A percentile compares a stretch with the other conserved stretches of the same genome.
Evolutionary conservation across 2,113 vertebrate species (phyloP).

Genomic region (Hippopotamus amphibius): DNA sequence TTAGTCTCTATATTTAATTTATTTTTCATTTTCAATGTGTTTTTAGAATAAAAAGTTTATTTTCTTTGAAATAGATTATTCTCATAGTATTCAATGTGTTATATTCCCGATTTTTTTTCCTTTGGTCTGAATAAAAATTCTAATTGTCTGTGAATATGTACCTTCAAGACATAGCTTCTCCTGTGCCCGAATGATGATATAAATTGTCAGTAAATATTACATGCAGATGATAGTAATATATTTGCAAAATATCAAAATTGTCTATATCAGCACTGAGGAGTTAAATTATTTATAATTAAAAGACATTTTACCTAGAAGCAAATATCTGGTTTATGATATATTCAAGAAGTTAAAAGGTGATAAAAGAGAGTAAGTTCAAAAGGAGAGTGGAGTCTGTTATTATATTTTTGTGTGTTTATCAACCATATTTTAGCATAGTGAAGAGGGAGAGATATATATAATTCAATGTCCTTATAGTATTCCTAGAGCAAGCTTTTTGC

Average conservation of each 20-base stretch:
- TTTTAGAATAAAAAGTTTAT: background rate
- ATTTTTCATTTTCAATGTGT: background rate
- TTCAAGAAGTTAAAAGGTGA: background rate
- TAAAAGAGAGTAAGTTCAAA: background rate
- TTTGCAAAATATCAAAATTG: background rate
- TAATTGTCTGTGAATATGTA: background rate
- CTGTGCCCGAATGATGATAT: background rate
- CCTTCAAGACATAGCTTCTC: background rate
- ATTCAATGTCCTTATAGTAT: background rate
- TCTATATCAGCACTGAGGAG: background rate
- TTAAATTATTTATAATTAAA: background rate
- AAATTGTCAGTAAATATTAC: background rate
- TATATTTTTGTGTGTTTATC: background rate
- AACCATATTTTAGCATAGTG: background rate
- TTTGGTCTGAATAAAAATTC: background rate
- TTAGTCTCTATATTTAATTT: background rate
- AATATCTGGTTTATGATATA: background rate
- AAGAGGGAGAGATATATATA: background rate
- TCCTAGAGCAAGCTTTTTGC: background rate
- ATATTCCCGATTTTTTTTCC: background rate
- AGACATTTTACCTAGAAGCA: background rate
- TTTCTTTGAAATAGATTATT: background rate
- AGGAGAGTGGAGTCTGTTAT: background rate
- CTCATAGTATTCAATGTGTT: background rate
- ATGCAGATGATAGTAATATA: background rate